Base-by-base conservation (phyloP, 2,888 invertebrate genomes). In the Elmis aenea region DNA sequence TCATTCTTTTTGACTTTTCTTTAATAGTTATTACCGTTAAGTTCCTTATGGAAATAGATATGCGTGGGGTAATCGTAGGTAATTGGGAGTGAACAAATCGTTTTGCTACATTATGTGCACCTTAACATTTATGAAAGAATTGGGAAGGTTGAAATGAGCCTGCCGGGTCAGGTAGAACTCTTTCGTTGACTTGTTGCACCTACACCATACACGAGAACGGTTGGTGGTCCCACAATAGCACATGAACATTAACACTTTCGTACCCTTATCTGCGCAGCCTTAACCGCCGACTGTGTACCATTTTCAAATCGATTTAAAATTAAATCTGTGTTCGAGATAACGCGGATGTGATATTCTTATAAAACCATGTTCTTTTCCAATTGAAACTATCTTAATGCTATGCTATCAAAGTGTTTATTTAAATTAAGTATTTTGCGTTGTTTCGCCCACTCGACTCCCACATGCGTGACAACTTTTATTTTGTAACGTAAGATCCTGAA, bases 221-320 rank as follows among this genome's bases (percentile, higher is more conserved):
- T 37, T 41, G 49, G 52, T 52, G 52, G 52, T 52, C 52, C n/a
- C 42, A 26, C 33, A 37, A 29, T 39, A 36, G 33, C 33, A 21
- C 29, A 33, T 25, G 27, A n/a, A n/a, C n/a, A n/a, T 39, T 36
- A 31, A 35, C 38, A 42, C 35, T 39, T 38, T 44, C 27, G 26
- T 38, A 36, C 41, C 43, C 54, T 64, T 64, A 64, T 64, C 64
- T 39, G 36, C 44, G 41, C 42, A 48, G 45, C 40, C 46, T 47
- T 63, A 61, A 63, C 56, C 54, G 58, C 50, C 57, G 60, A 52
- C 57, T 58, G 52, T 64, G 61, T 61, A 53, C 44, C 49, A 46
- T 59, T 52, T 59, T 62, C 62, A 64, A 66, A 67, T 66, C 66
- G 65, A 66, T 66, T 67, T 66, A 64, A 66, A 67, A 65, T 66